Conservation (phyloP, 1,140 invertebrate genomes). For the Cryptotermes secundus region DNA sequence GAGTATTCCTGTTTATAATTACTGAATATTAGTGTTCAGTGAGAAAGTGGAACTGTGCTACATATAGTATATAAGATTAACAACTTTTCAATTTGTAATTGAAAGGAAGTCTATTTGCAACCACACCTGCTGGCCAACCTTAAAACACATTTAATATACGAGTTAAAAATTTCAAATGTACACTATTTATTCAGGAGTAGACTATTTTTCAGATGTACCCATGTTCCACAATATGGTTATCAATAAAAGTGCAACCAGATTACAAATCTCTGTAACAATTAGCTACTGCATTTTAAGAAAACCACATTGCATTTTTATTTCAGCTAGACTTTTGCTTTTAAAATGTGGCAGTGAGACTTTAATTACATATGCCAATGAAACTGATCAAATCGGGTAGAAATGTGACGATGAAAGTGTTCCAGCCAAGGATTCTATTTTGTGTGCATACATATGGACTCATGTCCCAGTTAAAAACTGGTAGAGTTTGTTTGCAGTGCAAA, state of each 20-base stretch:
- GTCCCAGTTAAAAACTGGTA: too few species aligned
- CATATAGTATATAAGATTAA: neutral
- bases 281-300: constrained; percentile 18
- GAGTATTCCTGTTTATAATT: too few species aligned
- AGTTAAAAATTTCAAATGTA: neutral
- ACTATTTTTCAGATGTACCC: constrained; percentile 10
- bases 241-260: constrained; percentile 20
- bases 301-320: neutral
- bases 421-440: too few species aligned
- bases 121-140: neutral
- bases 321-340: neutral
- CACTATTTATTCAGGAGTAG: constrained; percentile 7
- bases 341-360: neutral
- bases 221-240: constrained; percentile 15
- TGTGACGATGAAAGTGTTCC: too few species aligned
- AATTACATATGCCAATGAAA: neutral
- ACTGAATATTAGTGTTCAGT: neutral
- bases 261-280: neutral
- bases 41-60: neutral
- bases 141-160: neutral
- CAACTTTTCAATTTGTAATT: neutral
- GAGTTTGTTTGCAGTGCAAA: too few species aligned
- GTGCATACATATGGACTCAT: too few species aligned
- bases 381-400: too few species aligned
- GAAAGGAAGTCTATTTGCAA: neutral